Evolutionary conservation across 2,797 vertebrate species (phyloP).

Genomic region (Craterocephalus amniculus): DNA sequence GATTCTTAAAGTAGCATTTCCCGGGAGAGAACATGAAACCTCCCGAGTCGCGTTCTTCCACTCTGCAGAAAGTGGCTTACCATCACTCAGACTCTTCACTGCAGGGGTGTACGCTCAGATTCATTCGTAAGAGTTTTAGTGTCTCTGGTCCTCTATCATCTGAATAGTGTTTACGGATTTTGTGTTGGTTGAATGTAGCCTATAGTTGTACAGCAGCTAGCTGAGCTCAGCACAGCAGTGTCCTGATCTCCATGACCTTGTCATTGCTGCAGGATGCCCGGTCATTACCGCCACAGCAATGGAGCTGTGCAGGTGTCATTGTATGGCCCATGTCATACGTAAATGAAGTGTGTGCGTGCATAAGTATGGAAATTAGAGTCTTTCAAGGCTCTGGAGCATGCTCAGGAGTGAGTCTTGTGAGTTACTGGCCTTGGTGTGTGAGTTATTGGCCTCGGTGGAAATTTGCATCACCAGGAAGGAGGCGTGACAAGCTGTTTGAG

Average conservation of each 20-base stretch:
- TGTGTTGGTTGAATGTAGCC: slow-evolving; percentile 24
- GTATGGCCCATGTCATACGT: slow-evolving; percentile 14
- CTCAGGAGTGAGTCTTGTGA: slow-evolving; percentile 11
- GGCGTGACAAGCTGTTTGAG: slow-evolving; percentile 58
- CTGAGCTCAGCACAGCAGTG: slow-evolving; percentile 66
- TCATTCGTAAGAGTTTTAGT: slow-evolving; percentile 42
- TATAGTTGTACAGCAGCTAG: slow-evolving; percentile 28
- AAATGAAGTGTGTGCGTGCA: slow-evolving; percentile 23
- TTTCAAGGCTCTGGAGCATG: slow-evolving; percentile 19
- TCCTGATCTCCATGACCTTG: slow-evolving; percentile 74
- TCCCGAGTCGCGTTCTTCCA: slow-evolving; percentile 59
- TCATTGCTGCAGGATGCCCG: slow-evolving; percentile 59
- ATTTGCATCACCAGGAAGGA: slow-evolving; percentile 71
- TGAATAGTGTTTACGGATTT: slow-evolving; percentile 47
- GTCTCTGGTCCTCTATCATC: slow-evolving; percentile 35
- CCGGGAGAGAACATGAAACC: slow-evolving; percentile 66
- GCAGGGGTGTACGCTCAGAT: slow-evolving; percentile 59
- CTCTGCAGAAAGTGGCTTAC: slow-evolving; percentile 58
- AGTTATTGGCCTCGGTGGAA: slow-evolving; percentile 52
- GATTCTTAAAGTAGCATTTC: slow-evolving; percentile 78
- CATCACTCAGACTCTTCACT: slow-evolving; percentile 75
- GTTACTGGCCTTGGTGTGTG: slow-evolving; percentile 49
- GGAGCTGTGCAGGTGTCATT: slow-evolving; percentile 37
- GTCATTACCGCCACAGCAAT: slow-evolving; percentile 66
- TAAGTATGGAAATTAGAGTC: slow-evolving; percentile 31